Base-by-base conservation (phyloP, 2,797 vertebrate species). In the Takifugu rubripes region DNA sequence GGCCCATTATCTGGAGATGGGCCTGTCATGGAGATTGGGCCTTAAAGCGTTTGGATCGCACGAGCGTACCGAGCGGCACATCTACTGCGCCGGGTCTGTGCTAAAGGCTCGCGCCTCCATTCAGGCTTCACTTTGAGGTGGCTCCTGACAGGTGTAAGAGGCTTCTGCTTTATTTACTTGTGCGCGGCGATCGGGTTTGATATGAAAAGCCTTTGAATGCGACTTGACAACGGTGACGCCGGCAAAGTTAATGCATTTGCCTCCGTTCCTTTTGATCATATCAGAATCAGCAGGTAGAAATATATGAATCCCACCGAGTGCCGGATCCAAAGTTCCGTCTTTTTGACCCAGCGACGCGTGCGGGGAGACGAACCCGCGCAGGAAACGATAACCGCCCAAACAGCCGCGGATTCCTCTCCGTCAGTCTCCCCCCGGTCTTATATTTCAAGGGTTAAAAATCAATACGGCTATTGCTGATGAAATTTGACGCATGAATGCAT, bases 371-470 rank as follows among this genome's bases (percentile, higher is more conserved):
- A 82, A 68, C 70, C 80, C 70, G 66, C 52, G 17, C 72, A 77
- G 70, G 61, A 21, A 21, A 21, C n/a, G 44, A 84, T 75, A 86
- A 79, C 78, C 81, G 61, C 70, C 69, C 78, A 78, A 77, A 75
- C 74, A 77, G 79, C 72, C 78, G 71, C 77, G 77, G 80, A 83
- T 75, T 75, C 85, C 75, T 72, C 74, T 72, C 79, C 61, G 74
- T 75, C 69, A 44, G 68, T 72, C 77, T 81, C 81, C 64, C 76
- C 7, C 80, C 75, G 80, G 66, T 86, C 78, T 84, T 83, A 80
- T 84, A 88, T 89, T 88, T 87, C 81, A 67, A 79, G 81, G 83
- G 84, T 86, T 88, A 78, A 84, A 86, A 88, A 91, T 89, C 87
- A 90, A 90, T 89, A 87, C 56, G 68, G 63, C 63, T 75, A 62